phyloP scores from a whole-genome alignment of 2,113 vertebrate species.

The Lepisosteus oculatus region DNA sequence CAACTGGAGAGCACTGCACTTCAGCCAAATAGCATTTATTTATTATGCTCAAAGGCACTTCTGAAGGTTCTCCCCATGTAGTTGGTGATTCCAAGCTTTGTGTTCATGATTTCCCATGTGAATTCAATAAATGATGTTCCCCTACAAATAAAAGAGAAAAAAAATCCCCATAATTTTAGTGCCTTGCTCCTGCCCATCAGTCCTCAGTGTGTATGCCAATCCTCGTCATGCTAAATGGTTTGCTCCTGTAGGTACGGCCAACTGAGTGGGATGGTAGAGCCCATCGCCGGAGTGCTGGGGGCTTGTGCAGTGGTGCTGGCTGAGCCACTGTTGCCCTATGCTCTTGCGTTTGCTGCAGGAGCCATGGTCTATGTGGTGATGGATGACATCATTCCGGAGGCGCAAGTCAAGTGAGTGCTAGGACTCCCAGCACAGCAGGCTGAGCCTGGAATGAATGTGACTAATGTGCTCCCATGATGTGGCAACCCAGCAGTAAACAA shows the following conservation, averaged over 20 bases:
- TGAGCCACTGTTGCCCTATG: conserved; percentile 86
- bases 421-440: background rate
- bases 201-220: no score
- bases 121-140: no score
- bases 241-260: conserved; percentile 81
- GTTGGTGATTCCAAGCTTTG: no score
- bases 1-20: no score
- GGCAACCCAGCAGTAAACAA: background rate
- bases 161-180: no score
- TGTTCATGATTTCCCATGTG: no score
- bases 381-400: conserved; percentile 94
- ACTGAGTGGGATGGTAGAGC: conserved; percentile 96
- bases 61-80: no score
- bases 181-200: background rate
- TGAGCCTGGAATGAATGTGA: background rate
- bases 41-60: no score
- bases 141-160: no score
- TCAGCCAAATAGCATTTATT: no score
- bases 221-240: background rate
- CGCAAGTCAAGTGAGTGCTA: conserved; percentile 80
- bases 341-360: conserved; percentile 87
- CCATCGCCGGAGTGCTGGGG: conserved; percentile 76
- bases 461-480: background rate
- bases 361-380: conserved; percentile 96
- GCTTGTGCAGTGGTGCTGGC: conserved; percentile 79